Conservation (phyloP, 2,888 invertebrate genomes). For the Eristalinus sepulchralis region DNA sequence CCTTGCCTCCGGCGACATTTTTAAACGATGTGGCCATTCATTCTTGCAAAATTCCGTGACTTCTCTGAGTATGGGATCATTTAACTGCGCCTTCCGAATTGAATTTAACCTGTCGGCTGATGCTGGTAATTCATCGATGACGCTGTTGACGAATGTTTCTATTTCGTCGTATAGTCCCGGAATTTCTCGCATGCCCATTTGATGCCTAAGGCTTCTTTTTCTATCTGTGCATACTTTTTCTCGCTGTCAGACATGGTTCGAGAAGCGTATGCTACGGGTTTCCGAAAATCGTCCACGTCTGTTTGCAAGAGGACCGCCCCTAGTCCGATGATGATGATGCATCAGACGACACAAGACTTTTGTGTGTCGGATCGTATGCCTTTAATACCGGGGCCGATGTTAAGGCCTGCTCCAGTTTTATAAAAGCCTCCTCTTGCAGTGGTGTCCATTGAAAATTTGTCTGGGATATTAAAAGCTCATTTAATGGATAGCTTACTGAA, state of each 20-base stretch:
- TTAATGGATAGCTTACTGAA: constrained; percentile 31
- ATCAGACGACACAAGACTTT: background rate
- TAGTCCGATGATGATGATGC: constrained; percentile 9
- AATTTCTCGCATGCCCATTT: constrained; percentile 15
- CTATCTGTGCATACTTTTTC: constrained; percentile 14
- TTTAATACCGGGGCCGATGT: background rate
- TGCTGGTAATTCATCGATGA: constrained; percentile 25
- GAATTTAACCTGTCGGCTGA: constrained; percentile 20
- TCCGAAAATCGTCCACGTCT: background rate
- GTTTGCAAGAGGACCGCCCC: background rate
- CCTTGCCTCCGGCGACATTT: background rate
- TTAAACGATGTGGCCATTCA: too few species aligned
- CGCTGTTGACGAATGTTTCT: constrained; percentile 32
- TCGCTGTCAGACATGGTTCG: background rate
- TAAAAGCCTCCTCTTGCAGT: constrained; percentile 7
- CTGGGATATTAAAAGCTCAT: constrained; percentile 23
- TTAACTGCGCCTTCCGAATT: background rate
- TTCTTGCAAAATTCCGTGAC: too few species aligned
- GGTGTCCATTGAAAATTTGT: constrained; percentile 8
- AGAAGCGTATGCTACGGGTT: background rate
- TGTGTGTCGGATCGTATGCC: constrained; percentile 4
- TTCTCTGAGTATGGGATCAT: background rate
- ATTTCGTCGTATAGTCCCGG: constrained; percentile 14
- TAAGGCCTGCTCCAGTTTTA: background rate
- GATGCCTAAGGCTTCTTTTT: constrained; percentile 13